Conservation (phyloP, 2,888 invertebrate species). For the Callyntrura guangdongensis region DNA sequence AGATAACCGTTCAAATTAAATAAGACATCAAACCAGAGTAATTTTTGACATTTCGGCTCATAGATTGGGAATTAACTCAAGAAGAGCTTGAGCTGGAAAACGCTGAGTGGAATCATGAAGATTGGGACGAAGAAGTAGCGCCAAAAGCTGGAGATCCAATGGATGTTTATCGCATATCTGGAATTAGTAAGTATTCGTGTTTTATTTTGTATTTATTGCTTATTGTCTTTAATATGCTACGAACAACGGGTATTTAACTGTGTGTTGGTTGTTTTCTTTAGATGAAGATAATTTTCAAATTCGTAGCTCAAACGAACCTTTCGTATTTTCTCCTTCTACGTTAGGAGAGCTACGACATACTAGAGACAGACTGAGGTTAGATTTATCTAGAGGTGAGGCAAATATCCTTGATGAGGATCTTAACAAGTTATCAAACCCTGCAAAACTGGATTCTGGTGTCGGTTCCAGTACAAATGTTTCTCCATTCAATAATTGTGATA, state of each 20-base stretch:
- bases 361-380: constrained; percentile 90
- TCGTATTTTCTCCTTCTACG: constrained; percentile 78
- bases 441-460: constrained; percentile 83
- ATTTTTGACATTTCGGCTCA: not conserved
- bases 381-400: constrained; percentile 86
- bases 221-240: constrained; percentile 8
- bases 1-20: too few species aligned
- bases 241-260: constrained; percentile 4
- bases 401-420: constrained; percentile 81
- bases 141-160: constrained; percentile 79
- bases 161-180: constrained; percentile 84
- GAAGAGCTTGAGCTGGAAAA: constrained; percentile 84
- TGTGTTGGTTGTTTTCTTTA: not conserved
- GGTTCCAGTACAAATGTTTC: constrained; percentile 84
- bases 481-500: constrained; percentile 82
- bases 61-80: constrained; percentile 84
- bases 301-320: constrained; percentile 81
- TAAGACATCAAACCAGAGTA: too few species aligned
- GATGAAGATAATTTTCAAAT: constrained; percentile 80
- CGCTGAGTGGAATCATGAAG: constrained; percentile 80
- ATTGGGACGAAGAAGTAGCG: constrained; percentile 81
- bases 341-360: constrained; percentile 92
- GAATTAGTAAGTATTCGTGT: constrained; percentile 79
- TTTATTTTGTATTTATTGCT: constrained; percentile 1
- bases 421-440: constrained; percentile 63